Evolutionary conservation across 2,888 invertebrate genomes (phyloP).

Genomic region (Dolomedes plantarius): DNA sequence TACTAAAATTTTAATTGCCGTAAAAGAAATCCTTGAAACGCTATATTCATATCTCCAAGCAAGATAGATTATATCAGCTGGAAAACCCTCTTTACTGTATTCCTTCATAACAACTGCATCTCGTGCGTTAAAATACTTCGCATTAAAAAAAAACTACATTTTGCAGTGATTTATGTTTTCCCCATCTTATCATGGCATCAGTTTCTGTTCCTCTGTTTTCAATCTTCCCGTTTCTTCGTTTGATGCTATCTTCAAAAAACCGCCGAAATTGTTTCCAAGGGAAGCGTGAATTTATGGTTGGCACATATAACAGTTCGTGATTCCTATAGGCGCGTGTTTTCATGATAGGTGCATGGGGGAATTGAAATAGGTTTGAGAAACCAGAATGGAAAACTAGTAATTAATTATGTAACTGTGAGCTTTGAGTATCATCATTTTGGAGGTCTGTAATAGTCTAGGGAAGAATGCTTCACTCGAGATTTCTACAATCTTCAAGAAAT

Average conservation of each 20-base stretch:
- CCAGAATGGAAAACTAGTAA: background rate
- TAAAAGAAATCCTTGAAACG: background rate
- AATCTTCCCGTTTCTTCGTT: slow-evolving; percentile 11
- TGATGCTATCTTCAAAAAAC: slow-evolving; percentile 16
- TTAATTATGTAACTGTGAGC: background rate
- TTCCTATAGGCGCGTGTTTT: background rate
- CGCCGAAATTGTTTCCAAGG: background rate
- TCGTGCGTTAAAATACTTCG: background rate
- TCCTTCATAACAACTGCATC: slow-evolving; percentile 6
- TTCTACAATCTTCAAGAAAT: too few relatives aligned
- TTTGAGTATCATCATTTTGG: background rate
- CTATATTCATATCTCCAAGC: background rate
- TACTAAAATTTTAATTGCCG: slow-evolving; percentile 12
- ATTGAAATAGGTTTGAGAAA: slow-evolving; percentile 1
- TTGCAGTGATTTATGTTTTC: slow-evolving; percentile 1
- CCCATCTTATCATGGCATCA: slow-evolving; percentile 9
- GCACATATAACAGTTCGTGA: background rate
- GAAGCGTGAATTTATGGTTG: background rate
- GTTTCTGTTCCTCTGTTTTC: slow-evolving; percentile 8
- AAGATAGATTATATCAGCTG: slow-evolving; percentile 2
- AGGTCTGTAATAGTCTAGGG: too few relatives aligned
- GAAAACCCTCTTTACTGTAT: background rate
- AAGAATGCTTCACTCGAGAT: too few relatives aligned
- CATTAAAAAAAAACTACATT: background rate
- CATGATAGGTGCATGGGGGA: background rate